These are phyloP conservation scores for Prenolepis imparis DNA, from an alignment of 2,888 invertebrate species.

Conservation along the genomic window DNA sequence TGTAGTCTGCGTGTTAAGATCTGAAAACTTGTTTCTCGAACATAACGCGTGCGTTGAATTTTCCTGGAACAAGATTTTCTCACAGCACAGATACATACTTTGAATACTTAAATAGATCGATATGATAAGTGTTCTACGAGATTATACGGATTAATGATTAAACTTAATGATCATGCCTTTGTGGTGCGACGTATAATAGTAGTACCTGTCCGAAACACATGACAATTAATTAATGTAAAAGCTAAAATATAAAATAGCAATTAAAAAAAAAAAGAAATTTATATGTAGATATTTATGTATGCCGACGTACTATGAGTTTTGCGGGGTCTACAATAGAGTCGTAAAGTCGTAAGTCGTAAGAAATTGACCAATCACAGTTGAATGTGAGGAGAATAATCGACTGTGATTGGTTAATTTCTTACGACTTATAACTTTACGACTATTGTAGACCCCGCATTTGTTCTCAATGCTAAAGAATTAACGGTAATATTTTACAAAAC, in stretches of 20 bases:
- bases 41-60: constrained; percentile 5
- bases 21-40: not conserved
- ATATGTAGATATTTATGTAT: constrained; percentile 24
- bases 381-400: too few species aligned
- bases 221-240: constrained; percentile 53
- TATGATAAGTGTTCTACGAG: constrained; percentile 15
- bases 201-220: constrained; percentile 48
- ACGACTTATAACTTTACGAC: too few species aligned
- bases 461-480: constrained; percentile 27
- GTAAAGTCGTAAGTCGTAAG: too few species aligned
- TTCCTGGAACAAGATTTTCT: not conserved
- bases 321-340: too few species aligned
- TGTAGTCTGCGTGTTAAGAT: constrained; percentile 10
- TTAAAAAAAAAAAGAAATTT: constrained; percentile 20
- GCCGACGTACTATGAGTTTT: constrained; percentile 1
- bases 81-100: constrained; percentile 33
- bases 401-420: too few species aligned
- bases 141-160: constrained; percentile 20
- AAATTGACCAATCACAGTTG: too few species aligned
- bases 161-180: constrained; percentile 41
- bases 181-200: constrained; percentile 46
- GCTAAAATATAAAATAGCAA: constrained; percentile 40
- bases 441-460: too few species aligned
- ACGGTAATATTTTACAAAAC: constrained; percentile 27
- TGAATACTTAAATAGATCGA: constrained; percentile 44